Conservation (phyloP, 2,113 vertebrate species). For the Microcebus tavaratra region DNA sequence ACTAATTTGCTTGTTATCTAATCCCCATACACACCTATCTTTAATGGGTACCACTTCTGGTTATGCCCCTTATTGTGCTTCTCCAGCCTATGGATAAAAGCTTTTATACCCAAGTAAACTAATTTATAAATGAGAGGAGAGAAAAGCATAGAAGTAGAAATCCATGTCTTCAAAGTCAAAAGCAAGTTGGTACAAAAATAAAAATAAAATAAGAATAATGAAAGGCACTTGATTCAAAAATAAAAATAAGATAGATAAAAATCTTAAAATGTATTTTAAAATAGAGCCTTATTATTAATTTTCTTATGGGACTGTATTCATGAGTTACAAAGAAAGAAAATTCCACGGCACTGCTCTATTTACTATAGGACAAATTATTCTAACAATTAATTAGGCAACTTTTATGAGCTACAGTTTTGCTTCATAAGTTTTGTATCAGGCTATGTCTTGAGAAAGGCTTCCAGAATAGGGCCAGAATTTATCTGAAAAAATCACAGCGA, state of each 20-base stretch:
- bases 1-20: too few relatives aligned
- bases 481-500: not conserved
- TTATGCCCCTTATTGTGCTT: not conserved
- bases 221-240: not conserved
- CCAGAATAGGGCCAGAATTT: not conserved
- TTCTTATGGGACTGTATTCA: not conserved
- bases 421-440: not conserved
- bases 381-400: not conserved
- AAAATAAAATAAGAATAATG: not conserved
- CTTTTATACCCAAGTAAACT: not conserved
- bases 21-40: rapidly evolving
- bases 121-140: not conserved
- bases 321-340: not conserved
- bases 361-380: not conserved
- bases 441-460: not conserved
- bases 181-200: not conserved
- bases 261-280: not conserved
- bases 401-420: not conserved
- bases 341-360: not conserved
- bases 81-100: not conserved
- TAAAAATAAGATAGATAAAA: not conserved
- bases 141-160: not conserved
- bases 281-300: not conserved
- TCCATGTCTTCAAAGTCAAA: not conserved
- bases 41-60: not conserved